These are phyloP conservation scores for Borostomias antarcticus DNA, from an alignment of 2,797 vertebrate genomes.

Conservation along the genomic window DNA sequence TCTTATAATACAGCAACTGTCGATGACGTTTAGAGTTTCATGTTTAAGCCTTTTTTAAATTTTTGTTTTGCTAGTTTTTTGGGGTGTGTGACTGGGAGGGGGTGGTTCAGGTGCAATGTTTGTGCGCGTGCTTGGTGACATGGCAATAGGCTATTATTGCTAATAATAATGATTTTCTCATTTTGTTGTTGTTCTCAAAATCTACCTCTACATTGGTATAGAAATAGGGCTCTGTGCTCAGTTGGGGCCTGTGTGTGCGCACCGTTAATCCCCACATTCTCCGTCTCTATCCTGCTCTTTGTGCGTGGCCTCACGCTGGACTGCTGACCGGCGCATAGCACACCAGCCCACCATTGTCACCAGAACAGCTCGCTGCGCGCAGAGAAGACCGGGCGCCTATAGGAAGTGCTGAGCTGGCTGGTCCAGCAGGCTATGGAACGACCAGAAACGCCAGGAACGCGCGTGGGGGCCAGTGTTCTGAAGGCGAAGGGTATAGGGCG, in stretches of 20 bases:
- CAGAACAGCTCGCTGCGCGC: slow-evolving; percentile 12
- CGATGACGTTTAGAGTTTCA: too few species aligned
- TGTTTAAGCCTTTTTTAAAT: not conserved
- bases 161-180: too few species aligned
- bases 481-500: not conserved
- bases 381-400: slow-evolving; percentile 49
- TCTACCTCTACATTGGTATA: not conserved
- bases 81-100: too few species aligned
- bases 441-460: slow-evolving; percentile 31
- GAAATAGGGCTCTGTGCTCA: not conserved
- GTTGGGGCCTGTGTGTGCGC: slow-evolving; percentile 37
- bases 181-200: not conserved
- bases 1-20: not conserved
- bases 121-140: not conserved
- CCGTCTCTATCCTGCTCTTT: slow-evolving; percentile 55
- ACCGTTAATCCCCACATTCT: slow-evolving; percentile 72
- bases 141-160: too few species aligned
- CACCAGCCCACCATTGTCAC: slow-evolving; percentile 67
- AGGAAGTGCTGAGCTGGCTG: slow-evolving; percentile 78
- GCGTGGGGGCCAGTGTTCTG: slow-evolving; percentile 11
- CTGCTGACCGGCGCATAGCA: slow-evolving; percentile 78
- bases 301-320: slow-evolving; percentile 55
- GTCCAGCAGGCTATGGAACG: slow-evolving; percentile 13
- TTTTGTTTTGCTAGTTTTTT: too few species aligned
- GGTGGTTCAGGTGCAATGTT: not conserved